Conservation (phyloP, 1,140 invertebrate species). For the Marisa cornuarietis region DNA sequence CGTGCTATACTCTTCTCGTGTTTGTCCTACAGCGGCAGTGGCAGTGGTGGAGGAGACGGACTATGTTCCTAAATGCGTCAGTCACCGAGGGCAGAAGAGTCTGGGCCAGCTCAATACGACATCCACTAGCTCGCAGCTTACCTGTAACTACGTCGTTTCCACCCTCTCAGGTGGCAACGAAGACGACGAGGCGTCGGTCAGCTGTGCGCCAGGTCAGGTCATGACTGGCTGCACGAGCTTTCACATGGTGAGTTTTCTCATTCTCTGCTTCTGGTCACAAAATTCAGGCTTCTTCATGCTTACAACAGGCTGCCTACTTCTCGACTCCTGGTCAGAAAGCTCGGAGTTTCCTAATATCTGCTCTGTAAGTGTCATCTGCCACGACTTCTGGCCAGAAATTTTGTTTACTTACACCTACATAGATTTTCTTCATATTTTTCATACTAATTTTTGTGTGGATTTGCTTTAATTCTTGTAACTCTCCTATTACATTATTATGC, state of each 20-base stretch:
- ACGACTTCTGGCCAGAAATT: no score
- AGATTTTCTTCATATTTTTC: no score
- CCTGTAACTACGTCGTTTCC: conserved; percentile 27
- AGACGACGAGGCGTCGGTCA: conserved; percentile 28
- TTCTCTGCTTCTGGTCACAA: neutral
- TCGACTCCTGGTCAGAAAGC: neutral
- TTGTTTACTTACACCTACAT: neutral
- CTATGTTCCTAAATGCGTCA: conserved; percentile 18
- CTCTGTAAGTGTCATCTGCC: no score
- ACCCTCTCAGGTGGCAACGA: conserved; percentile 11
- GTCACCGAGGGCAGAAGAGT: conserved; percentile 8
- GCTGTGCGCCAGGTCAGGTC: conserved; percentile 23
- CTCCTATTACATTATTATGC: no score
- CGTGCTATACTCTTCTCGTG: no score
- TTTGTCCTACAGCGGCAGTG: no score
- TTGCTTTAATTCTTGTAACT: no score
- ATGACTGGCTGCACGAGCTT: conserved; percentile 37
- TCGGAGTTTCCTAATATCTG: no score
- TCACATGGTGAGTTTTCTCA: conserved; percentile 23
- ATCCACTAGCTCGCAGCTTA: neutral
- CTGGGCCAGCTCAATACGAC: neutral
- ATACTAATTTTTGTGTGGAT: no score
- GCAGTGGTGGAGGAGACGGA: neutral
- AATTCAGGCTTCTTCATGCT: neutral
- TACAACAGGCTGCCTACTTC: neutral